Conservation (phyloP, 2,797 vertebrate genomes). For the Phrynocephalus vlangalii region DNA sequence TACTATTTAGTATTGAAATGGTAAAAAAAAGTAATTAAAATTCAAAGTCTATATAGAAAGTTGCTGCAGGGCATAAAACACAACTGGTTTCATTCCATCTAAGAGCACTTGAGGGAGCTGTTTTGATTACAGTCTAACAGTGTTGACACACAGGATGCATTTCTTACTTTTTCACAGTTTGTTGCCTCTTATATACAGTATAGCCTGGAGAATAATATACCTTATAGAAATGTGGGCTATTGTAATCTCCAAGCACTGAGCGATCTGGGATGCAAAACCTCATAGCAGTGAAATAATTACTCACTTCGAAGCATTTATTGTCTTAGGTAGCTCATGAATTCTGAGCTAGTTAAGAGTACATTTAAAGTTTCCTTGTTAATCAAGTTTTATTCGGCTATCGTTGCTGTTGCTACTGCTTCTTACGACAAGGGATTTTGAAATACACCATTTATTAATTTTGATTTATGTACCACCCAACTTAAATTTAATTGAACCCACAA, state of each 20-base stretch:
- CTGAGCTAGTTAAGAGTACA: conserved; percentile 58
- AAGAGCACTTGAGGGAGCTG: conserved; percentile 28
- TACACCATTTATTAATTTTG: background rate
- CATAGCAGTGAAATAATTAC: conserved; percentile 58
- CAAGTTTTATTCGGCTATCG: conserved; percentile 33
- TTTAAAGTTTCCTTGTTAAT: conserved; percentile 55
- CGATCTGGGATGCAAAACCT: conserved; percentile 57
- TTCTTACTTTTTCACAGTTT: conserved; percentile 34
- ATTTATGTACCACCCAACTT: background rate
- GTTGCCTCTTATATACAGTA: conserved; percentile 44
- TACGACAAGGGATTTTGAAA: conserved; percentile 25
- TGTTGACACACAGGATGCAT: conserved; percentile 20
- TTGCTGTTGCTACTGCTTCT: conserved; percentile 12
- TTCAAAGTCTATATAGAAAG: conserved; percentile 28
- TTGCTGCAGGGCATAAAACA: conserved; percentile 34
- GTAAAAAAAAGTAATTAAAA: conserved; percentile 53
- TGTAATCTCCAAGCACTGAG: conserved; percentile 47
- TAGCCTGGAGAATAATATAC: conserved; percentile 52
- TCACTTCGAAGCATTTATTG: conserved; percentile 66
- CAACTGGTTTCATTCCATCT: conserved; percentile 28
- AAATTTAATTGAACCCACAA: too few species aligned
- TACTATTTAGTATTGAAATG: conserved; percentile 24
- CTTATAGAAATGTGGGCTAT: conserved; percentile 41
- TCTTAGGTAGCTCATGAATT: conserved; percentile 61
- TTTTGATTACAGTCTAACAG: conserved; percentile 39